Percentiles rank a stretch among this genome's conserved stretches.
phyloP scores from a whole-genome alignment of 2,113 vertebrate species.

The Bolborhynchus lineola region DNA sequence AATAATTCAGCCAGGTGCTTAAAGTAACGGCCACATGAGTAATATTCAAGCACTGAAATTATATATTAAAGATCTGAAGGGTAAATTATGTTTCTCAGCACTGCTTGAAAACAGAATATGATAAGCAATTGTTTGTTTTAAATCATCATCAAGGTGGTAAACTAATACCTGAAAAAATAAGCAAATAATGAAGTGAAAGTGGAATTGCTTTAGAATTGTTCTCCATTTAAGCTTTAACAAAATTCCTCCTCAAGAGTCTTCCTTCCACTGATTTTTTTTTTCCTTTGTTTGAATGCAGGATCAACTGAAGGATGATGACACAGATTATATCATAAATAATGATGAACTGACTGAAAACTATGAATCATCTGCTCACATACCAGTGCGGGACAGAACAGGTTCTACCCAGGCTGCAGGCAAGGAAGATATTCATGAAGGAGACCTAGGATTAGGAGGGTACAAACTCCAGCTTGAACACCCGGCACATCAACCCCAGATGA shows the following conservation, averaged over 20 bases:
- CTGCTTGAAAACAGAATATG: not conserved
- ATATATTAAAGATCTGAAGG: not conserved
- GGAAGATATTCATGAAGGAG: conserved; percentile 75
- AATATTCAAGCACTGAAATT: not conserved
- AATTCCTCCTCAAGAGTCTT: not conserved
- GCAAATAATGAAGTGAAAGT: not conserved
- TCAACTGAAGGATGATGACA: conserved; percentile 64
- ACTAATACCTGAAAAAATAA: not conserved
- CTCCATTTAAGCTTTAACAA: not conserved
- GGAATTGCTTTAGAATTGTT: not conserved
- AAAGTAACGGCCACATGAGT: not conserved
- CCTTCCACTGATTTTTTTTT: not conserved
- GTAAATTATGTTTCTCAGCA: not conserved
- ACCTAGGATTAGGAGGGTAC: conserved; percentile 73
- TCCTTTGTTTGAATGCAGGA: conserved; percentile 59
- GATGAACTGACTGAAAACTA: conserved; percentile 68
- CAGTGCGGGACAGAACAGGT: not conserved
- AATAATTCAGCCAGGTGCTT: not conserved
- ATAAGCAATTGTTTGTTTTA: not conserved
- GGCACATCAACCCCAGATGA: conserved; percentile 1
- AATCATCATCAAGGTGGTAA: not conserved
- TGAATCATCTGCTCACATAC: not conserved
- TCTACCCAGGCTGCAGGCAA: conserved; percentile 24
- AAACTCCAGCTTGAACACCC: conserved; percentile 62
- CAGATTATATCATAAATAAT: conserved; percentile 70